Base-by-base conservation (phyloP, 2,113 vertebrate genomes). In the Tragelaphus imberbis region DNA sequence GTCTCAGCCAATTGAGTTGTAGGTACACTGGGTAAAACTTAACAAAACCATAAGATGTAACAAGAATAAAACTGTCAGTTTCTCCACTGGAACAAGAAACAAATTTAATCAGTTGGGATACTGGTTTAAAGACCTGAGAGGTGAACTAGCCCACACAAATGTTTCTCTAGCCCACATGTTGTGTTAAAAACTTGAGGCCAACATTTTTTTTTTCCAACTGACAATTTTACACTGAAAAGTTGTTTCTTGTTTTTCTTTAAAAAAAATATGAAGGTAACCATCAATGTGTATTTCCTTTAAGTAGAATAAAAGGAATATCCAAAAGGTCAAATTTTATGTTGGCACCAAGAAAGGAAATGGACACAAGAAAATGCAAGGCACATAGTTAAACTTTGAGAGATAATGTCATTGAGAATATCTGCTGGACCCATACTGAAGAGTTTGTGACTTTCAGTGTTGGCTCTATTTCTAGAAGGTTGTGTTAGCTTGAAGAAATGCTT, bases 331-430 rank as follows among this genome's bases (percentile, higher is more conserved):
- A 2, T 21, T 75, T 80, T 30, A 21, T n/a, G n/a, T 40, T 16
- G 17, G 27, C n/a, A 25, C 15, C 47, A 53, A 33, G 53, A 55
- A 65, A 68, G 56, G 27, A 84, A 47, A 59, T 6, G n/a, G 71
- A 19, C 3, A 5, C 68, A 8, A 25, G 53, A 63, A 68, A 27
- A 16, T 2, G 19, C 27, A 12, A 40, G 55, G 82, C 40, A 6
- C 7, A 12, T 7, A 33, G 49, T 11, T 16, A 21, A 33, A 28
- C 6, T 4, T 47, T 5, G 7, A 75, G 58, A 6, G 88, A 47
- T 2, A 6, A 2, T 5, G 0, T 53, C 14, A 13, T 28, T 40
- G 63, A 55, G 25, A 53, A 23, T 5, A 1, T 0, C 1, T 11
- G 1, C 6, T 10, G 53, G 61, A 13, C 56, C 77, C 30, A 0